Evolutionary conservation across 1,140 invertebrate species (phyloP), one percentile per base, ranked within the genome.

Genomic region (Coenobita brevimanus): DNA sequence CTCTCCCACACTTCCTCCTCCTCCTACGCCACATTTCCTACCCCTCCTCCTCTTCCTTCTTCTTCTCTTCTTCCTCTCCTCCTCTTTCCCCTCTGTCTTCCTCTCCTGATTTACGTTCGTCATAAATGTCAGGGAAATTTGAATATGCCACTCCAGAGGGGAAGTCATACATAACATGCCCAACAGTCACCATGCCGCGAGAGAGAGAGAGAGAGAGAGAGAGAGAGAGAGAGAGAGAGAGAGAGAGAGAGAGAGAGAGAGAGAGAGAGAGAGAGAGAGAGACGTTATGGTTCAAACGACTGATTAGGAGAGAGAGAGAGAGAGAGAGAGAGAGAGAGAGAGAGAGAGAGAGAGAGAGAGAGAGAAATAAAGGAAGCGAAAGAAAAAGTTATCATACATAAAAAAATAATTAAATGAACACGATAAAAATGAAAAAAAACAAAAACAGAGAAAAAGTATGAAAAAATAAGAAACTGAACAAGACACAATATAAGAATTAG

Each of bases 41-140:
- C 17, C 46, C 46, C 46, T 17, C 17, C 17, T 17, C 46, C 17
- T 17, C 46, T 50, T 17, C 46, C 21, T 27, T 41, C 15, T 69
- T 50, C n/a, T 15, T 36, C 71, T 41, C n/a, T 6, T 27, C 80
- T 43, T 46, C 2, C 38, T 30, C 82, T 36, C 10, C 21, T 41
- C 57, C n/a, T 30, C 82, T 75, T 33, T 62, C 82, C 71, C 57
- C 33, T 38, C 81, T 50, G 6, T 17, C 17, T 8, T 17, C 6
- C 46, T 46, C 64, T 24, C 43, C 33, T 82, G 64, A 82, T 69
- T 50, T 86, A 64, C 73, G 73, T 86, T 64, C 83, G 78, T 86
- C 83, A 79, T 79, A 86, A 86, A 50, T 86, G 82, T 85, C 82
- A 76, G 57, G 36, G 83, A 86, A 86, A 86, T 86, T 86, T 86